Evolutionary conservation across 2,888 invertebrate genomes (phyloP), one percentile per base, ranked within the genome.

Genomic region (Brachyptera risi): DNA sequence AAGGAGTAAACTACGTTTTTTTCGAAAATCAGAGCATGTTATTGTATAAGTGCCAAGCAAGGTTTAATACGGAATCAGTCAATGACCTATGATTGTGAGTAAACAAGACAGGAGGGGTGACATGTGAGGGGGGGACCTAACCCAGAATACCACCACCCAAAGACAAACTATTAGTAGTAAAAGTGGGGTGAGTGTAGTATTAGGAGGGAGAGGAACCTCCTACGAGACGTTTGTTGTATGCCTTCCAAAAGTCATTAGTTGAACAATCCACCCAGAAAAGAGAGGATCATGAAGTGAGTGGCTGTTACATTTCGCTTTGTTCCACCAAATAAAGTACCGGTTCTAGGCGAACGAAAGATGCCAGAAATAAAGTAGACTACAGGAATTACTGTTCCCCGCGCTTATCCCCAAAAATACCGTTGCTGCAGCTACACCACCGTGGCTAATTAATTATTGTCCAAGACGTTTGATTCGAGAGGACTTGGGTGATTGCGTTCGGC

Each of bases 1-100:
- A 21, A 54, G 54, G 54, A 54, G 37, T 37, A 54, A n/a, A n/a
- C n/a, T n/a, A n/a, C n/a, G n/a, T n/a, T n/a, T 17, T 54, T 44
- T 54, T 13, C 21, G n/a, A 23, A 47, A 54, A 54, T 19, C 54
- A 54, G 54, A 35, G 35, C 54, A 37, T 54, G 54, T 37, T 54
- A 54, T 54, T 54, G 54, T 54, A 54, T 54, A 54, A 54, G 54
- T 54, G 47, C 47, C 47, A 47, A 47, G 42, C n/a, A n/a, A n/a
- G n/a, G 42, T 42, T 17, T n/a, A 19, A 42, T 42, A 51, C 50
- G 54, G 54, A 47, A 47, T 47, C 21, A 37, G 54, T 54, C 54
- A 54, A 54, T 23, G 54, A 35, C 54, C 54, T 17, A 35, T 37
- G 50, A 31, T 37, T 19, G 54, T 54, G 3, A 47, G 47, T 47